These are phyloP conservation scores for Pelvicachromis taeniatus DNA, from an alignment of 2,113 vertebrate genomes.

Conservation along the genomic window DNA sequence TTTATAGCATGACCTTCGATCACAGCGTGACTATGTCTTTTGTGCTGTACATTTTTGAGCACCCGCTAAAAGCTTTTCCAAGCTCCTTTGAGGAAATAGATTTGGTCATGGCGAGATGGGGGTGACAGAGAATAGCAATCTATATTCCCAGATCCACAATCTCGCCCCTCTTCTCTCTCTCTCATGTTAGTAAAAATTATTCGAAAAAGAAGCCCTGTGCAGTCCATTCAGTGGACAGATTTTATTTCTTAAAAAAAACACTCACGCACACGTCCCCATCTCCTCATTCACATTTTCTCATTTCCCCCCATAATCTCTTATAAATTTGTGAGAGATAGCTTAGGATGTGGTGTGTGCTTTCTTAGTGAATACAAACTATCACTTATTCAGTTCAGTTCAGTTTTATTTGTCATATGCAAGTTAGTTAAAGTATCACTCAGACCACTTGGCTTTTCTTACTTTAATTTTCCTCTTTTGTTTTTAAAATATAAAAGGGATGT, in stretches of 20 bases:
- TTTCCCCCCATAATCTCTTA: neutral
- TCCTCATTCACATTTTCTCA: neutral
- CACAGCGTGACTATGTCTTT: constrained; percentile 55
- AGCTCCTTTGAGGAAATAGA: constrained; percentile 65
- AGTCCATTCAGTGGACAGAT: neutral
- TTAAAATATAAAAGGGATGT: neutral
- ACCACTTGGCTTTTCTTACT: neutral
- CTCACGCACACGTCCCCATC: neutral
- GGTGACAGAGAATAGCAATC: constrained; percentile 56
- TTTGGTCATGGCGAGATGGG: constrained; percentile 62
- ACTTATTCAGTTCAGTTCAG: too few species aligned
- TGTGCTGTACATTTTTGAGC: constrained; percentile 56
- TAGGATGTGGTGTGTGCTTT: neutral
- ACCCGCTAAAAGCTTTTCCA: constrained; percentile 63
- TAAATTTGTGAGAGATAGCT: neutral
- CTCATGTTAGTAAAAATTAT: neutral
- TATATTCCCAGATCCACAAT: constrained; percentile 44
- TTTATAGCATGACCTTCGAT: constrained; percentile 63
- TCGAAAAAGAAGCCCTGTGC: neutral
- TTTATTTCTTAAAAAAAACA: neutral
- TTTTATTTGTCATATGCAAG: too few species aligned
- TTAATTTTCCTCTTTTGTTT: neutral
- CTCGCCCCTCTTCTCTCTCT: constrained; percentile 12
- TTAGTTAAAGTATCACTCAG: neutral
- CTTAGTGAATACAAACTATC: neutral